Percentiles rank a stretch among this genome's conserved stretches.
These are phyloP conservation scores for Echinometra lucunter DNA, from an alignment of 53 echinoderm and acorn worm species.

Conservation along the genomic window DNA sequence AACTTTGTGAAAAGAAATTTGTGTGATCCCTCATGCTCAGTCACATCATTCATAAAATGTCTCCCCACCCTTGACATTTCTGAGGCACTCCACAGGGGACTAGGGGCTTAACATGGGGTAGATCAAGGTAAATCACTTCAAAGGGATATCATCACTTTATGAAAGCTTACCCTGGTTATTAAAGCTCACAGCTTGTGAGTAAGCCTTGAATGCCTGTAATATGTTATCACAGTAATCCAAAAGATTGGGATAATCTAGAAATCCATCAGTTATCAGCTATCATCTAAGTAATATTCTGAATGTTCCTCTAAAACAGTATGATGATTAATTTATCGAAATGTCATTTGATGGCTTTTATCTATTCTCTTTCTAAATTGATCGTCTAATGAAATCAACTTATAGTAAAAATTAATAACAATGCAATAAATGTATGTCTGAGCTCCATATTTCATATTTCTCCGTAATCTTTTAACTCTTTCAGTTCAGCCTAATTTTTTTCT, in stretches of 20 bases:
- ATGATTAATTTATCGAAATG: neutral
- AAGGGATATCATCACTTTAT: no score
- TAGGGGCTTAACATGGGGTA: neutral
- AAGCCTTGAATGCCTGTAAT: neutral
- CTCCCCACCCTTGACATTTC: conserved; percentile 5
- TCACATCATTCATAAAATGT: neutral
- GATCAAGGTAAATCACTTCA: neutral
- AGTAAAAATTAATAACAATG: no score
- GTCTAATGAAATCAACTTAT: no score
- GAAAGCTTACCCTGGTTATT: neutral
- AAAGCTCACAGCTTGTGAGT: neutral
- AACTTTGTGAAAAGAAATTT: neutral
- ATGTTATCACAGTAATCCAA: neutral
- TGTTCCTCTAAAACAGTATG: neutral
- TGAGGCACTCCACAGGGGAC: neutral
- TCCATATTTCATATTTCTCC: neutral
- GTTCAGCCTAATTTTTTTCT: no score
- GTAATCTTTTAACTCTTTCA: neutral
- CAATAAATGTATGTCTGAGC: neutral
- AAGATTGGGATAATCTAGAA: neutral
- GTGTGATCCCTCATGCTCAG: neutral
- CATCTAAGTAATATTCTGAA: neutral
- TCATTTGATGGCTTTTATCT: neutral
- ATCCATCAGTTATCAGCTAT: neutral
- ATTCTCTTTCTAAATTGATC: neutral